Evolutionary conservation across 2,113 vertebrate genomes (phyloP), one percentile per base, ranked within the genome.

Genomic region (Siniperca knerii): DNA sequence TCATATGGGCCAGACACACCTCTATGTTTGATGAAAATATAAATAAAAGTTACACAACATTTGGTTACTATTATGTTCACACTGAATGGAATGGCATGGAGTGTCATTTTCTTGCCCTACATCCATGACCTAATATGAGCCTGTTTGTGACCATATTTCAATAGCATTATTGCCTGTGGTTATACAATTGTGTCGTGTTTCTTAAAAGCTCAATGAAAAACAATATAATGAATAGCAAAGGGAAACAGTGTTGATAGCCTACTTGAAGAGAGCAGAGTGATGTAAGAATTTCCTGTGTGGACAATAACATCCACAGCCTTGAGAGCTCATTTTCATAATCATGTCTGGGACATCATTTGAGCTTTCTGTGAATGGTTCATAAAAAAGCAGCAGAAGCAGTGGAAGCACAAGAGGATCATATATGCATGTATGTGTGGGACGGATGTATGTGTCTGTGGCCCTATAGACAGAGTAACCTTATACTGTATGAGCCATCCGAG

Each of bases 281-380:
- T 76, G 81, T 80, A 90, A 87, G 64, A 65, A 73, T 85, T 76
- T 88, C 73, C 21, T 69, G 75, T 84, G 82, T 50, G 87, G 79
- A 89, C 94, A 90, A 93, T 84, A 4, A 21, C 85, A 88, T 78
- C 78, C 79, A 57, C 87, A 82, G 75, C 78, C 85, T 79, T 61
- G 66, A 95, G 93, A 95, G 67, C 66, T 95, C 89, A 96, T 92
- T 92, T 93, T 87, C 92, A 91, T 90, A 96, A 92, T 95, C 89
- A 85, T 95, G 94, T 96, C 94, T 94, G 92, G 89, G 91, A 93
- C 92, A 88, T 94, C 92, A 89, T 93, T 94, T 94, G 92, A 96
- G 84, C 93, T 96, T 92, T 92, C 86, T 93, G 76, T 87, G 94
- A 95, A 93, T 93, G 93, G 94, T 95, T 96, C 96, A 96, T 96